These are phyloP conservation scores for Lasioglossum figueresi DNA, from an alignment of 2,888 invertebrate species.

Conservation along the genomic window DNA sequence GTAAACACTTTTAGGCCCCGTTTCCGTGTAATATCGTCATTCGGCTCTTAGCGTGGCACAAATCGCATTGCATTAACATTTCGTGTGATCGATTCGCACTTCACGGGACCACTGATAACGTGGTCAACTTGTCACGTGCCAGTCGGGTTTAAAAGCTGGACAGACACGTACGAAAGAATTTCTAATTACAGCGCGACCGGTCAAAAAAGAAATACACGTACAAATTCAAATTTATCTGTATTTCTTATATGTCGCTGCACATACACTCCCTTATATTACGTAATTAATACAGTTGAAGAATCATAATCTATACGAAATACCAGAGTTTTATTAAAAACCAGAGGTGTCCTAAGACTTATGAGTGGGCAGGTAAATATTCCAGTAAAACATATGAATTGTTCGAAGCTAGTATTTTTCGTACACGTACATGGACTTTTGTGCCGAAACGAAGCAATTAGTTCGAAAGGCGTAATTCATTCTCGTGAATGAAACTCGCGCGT, in stretches of 20 bases:
- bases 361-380: too few species aligned
- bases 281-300: too few species aligned
- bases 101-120: background rate
- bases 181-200: too few species aligned
- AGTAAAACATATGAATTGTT: background rate
- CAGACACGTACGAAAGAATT: too few species aligned
- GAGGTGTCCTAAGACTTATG: too few species aligned
- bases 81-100: background rate
- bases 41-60: background rate
- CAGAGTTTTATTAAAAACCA: too few species aligned
- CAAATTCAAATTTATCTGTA: too few species aligned
- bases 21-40: background rate
- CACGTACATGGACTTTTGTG: background rate
- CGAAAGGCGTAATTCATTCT: background rate
- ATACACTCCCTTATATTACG: too few species aligned
- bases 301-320: too few species aligned
- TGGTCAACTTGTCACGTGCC: background rate
- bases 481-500: background rate
- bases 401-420: background rate
- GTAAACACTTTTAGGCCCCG: constrained; percentile 16
- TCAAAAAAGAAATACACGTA: too few species aligned
- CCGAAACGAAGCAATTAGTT: background rate
- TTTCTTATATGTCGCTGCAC: too few species aligned
- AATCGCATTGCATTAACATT: background rate
- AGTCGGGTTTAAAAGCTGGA: background rate